A percentile compares a stretch with the other conserved stretches of the same genome.
These are phyloP conservation scores for Bombus superbus DNA, from an alignment of 1,140 invertebrate species.

Conservation along the genomic window DNA sequence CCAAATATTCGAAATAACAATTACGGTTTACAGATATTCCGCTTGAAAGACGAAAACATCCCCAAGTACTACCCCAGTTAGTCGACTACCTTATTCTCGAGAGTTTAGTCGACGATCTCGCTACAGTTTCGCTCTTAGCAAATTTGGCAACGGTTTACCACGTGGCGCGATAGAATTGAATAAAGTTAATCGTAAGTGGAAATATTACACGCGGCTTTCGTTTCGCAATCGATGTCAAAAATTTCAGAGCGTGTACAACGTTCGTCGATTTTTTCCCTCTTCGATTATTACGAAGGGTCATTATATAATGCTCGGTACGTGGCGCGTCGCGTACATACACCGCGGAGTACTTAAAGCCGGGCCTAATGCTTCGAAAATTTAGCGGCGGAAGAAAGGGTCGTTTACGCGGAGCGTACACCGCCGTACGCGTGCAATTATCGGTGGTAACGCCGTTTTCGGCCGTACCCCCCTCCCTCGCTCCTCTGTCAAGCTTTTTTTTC, in stretches of 20 bases:
- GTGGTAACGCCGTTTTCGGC: slow-evolving; percentile 44
- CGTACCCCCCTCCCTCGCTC: too few relatives aligned
- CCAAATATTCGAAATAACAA: too few relatives aligned
- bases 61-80: not conserved
- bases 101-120: not conserved
- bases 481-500: not conserved
- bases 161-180: not conserved
- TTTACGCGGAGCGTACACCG: not conserved
- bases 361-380: slow-evolving; percentile 5
- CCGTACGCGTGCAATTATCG: slow-evolving; percentile 48
- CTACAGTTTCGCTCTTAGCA: not conserved
- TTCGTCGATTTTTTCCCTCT: not conserved
- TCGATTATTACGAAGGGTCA: not conserved
- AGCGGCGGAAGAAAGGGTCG: slow-evolving; percentile 1
- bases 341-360: not conserved
- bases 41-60: too few relatives aligned
- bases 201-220: not conserved
- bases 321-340: not conserved
- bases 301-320: not conserved
- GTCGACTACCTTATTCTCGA: not conserved
- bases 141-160: not conserved
- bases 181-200: too few relatives aligned
- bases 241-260: not conserved
- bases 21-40: too few relatives aligned
- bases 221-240: not conserved